Base-by-base conservation (phyloP, 1,140 invertebrate genomes). In the silkworm (Bombyx mori) region DNA sequence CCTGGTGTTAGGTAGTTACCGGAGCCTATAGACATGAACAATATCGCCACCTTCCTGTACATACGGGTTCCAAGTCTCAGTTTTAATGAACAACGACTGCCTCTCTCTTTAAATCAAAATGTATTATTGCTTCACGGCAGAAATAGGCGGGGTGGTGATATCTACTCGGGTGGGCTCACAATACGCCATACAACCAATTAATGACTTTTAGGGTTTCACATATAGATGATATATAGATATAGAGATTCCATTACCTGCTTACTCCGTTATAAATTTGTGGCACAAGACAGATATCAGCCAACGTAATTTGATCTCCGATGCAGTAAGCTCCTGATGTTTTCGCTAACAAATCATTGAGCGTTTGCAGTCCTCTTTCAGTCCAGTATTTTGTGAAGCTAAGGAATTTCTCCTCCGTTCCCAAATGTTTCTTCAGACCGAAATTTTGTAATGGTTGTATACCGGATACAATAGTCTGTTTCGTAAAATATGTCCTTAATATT, bases 391-490 rank as follows among this genome's bases (percentile, higher is more conserved):
- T 98, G 86, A 93, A 94, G 66, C 92, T 91, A 64, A 92, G 92
- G 75, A 92, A 93, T 71, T 94, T 91, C 71, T 94, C 92, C 48
- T 93, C 93, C 26, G 91, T 90, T 43, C 90, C 89, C 46, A 94
- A 91, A 60, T 92, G 90, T 54, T 92, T 90, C 60, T 93, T 93
- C 42, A 98, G 74, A 44, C 98, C 95, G 48, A 91, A 88, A 88
- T 99, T 99, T 84, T 99, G 98, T 44, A 99, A 82, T 0, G 98
- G 98, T 86, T 99, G 97, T 76, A 98, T 98, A 49, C 97, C 97
- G 26, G 94, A 94, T 43, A 92, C 93, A 61, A 99, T 95, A 0
- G 94, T 89, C 88, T 91, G 91, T 95, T 91, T 35, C 26, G 26
- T 3, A 35, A 35, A 35, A 35, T 35, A 35, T 5, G 4, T 35